Base-by-base conservation (phyloP, 2,888 invertebrate genomes). In the Agonopterix subpropinquella region DNA sequence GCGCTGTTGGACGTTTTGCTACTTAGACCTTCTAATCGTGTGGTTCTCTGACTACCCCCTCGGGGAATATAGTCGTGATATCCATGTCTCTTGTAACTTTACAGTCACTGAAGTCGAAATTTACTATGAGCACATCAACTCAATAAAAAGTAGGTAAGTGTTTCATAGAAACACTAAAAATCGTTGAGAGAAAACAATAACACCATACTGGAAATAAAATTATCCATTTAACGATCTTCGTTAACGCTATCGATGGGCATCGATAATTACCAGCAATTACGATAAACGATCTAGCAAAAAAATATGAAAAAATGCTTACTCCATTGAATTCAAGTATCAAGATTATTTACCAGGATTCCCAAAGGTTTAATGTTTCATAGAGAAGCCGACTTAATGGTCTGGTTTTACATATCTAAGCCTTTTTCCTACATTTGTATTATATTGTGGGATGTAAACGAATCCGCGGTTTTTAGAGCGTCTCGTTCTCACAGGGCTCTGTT, bases 381-480 rank as follows among this genome's bases (percentile, higher is more conserved):
- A 61, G 59, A 60, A 59, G 59, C 52, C 54, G 47, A 55, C 37
- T 53, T 58, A 42, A 59, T 48, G 53, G 49, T 52, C 57, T 51
- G 51, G 55, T 58, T 55, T 28, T 28, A 28, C 28, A 28, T 28
- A 28, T 28, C 28, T 28, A 28, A 28, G 28, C 28, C 28, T 28
- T 62, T 65, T 64, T 60, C 57, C 53, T 51, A 45, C 47, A 51
- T 46, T 47, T 44, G 48, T 47, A 41, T 51, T 48, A 50, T 49
- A 57, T 56, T 62, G 50, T 54, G 44, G 41, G 56, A 52, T 55
- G 62, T 61, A 65, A 65, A 62, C 58, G 57, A 66, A 71, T 62
- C 64, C 59, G 64, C 55, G 56, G 65, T 73, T 71, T 76, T 68
- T 67, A 75, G 74, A 73, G 73, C 77, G 68, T 64, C 64, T 67